These are phyloP conservation scores for Drosophila barbarae DNA, from an alignment of 2,888 invertebrate species.

Conservation along the genomic window DNA sequence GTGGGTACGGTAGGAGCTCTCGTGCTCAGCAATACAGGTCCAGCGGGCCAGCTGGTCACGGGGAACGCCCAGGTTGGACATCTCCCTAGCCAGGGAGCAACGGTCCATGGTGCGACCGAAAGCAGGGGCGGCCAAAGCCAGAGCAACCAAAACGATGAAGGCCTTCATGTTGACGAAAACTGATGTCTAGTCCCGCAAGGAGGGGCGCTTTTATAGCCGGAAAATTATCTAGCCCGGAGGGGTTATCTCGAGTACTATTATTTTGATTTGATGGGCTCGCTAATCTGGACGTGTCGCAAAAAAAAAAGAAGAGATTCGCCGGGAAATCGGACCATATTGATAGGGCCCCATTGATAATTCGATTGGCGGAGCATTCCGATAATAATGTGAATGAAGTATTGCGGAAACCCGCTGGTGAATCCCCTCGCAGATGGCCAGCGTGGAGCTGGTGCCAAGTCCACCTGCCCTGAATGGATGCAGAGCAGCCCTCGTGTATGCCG, in stretches of 20 bases:
- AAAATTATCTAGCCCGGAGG: slow-evolving; percentile 15
- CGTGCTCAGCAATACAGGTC: slow-evolving; percentile 72
- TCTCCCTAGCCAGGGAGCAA: slow-evolving; percentile 66
- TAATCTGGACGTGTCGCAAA: slow-evolving; percentile 18
- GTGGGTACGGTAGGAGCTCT: slow-evolving; percentile 78
- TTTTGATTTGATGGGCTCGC: slow-evolving; percentile 8
- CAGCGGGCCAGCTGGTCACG: slow-evolving; percentile 60
- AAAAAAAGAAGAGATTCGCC: slow-evolving; percentile 8
- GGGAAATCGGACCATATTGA: slow-evolving; percentile 34
- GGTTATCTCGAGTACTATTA: slow-evolving; percentile 29
- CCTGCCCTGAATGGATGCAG: slow-evolving; percentile 39
- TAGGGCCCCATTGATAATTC: slow-evolving; percentile 25
- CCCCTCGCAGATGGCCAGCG: slow-evolving; percentile 14
- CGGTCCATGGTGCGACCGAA: slow-evolving; percentile 56
- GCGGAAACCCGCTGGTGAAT: slow-evolving; percentile 18
- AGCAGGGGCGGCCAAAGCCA: slow-evolving; percentile 58
- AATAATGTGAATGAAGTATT: slow-evolving; percentile 32
- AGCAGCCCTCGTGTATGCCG: slow-evolving; percentile 12
- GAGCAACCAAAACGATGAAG: slow-evolving; percentile 49
- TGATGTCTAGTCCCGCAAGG: slow-evolving; percentile 12
- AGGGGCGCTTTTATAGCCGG: slow-evolving; percentile 27
- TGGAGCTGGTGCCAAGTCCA: slow-evolving; percentile 12
- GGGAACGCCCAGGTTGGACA: slow-evolving; percentile 67
- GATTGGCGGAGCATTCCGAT: slow-evolving; percentile 20
- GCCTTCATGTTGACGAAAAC: slow-evolving; percentile 39